Conservation (phyloP, 2,113 vertebrate species). For the Onychostoma macrolepis region DNA sequence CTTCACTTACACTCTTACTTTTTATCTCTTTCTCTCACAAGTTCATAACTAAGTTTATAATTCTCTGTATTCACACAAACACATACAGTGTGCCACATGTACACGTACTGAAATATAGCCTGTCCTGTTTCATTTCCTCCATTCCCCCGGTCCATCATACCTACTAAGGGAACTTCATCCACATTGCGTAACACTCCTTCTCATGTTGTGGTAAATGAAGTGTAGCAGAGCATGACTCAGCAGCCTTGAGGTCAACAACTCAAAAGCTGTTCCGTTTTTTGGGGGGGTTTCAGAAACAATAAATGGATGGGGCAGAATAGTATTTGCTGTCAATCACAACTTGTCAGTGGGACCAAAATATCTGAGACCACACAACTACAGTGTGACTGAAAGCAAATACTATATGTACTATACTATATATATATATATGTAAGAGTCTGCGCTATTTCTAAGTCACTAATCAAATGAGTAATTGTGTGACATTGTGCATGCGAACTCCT, state of each 20-base stretch:
- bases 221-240: slow-evolving; percentile 1
- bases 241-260: not conserved
- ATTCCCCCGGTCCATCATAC: slow-evolving; percentile 19
- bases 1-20: slow-evolving; percentile 3
- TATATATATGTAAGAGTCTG: no score
- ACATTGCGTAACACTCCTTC: slow-evolving; percentile 55
- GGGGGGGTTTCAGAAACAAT: not conserved
- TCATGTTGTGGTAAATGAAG: slow-evolving; percentile 58
- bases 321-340: not conserved
- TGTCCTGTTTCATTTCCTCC: not conserved
- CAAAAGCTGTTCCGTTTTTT: not conserved
- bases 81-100: not conserved
- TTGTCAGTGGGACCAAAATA: not conserved
- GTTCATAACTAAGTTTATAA: not conserved
- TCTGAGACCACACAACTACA: no score
- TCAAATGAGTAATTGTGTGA: not conserved
- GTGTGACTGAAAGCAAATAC: no score
- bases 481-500: not conserved
- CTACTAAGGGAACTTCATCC: not conserved
- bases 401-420: no score
- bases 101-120: not conserved
- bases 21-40: not conserved
- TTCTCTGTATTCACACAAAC: not conserved
- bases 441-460: not conserved
- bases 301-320: not conserved